Evolutionary conservation across 2,888 invertebrate species (phyloP).

Genomic region (Diarsia rubi): DNA sequence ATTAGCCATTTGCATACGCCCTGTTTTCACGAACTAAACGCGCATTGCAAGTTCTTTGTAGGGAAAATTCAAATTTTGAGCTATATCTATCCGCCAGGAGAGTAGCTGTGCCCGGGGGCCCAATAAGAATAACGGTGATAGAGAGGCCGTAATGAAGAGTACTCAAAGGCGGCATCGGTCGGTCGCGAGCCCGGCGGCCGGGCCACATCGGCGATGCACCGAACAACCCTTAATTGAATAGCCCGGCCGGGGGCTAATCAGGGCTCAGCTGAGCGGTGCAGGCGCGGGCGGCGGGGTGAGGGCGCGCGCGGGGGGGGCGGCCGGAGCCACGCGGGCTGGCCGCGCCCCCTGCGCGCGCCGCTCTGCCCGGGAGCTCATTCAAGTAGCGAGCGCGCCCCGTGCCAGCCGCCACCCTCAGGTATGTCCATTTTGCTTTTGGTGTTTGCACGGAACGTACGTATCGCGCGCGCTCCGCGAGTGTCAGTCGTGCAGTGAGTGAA

Average conservation of each 20-base stretch:
- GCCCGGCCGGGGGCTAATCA: conserved; percentile 89
- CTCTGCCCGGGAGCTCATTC: conserved; percentile 89
- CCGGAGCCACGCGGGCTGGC: conserved; percentile 90
- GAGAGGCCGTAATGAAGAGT: conserved; percentile 85
- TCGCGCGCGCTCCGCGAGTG: conserved; percentile 87
- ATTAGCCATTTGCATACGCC: conserved; percentile 24
- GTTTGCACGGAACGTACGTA: conserved; percentile 86
- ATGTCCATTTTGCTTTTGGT: conserved; percentile 90
- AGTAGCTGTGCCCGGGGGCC: conserved; percentile 68
- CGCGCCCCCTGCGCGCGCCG: conserved; percentile 92
- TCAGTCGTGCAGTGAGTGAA: conserved; percentile 86
- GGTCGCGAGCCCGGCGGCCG: conserved; percentile 72
- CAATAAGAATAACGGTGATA: conserved; percentile 82
- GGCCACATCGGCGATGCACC: conserved; percentile 84
- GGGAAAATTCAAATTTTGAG: conserved; percentile 71
- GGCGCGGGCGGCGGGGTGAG: conserved; percentile 71
- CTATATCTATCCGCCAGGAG: conserved; percentile 51
- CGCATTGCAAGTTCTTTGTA: conserved; percentile 54
- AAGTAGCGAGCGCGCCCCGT: conserved; percentile 89
- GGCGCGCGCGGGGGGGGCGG: conserved; percentile 72
- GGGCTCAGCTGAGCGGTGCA: conserved; percentile 89
- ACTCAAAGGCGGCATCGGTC: conserved; percentile 79
- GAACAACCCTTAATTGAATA: conserved; percentile 90
- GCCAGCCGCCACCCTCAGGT: conserved; percentile 90
- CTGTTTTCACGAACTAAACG: conserved; percentile 15